Base-by-base conservation (phyloP, 2,797 vertebrate genomes). In the Anas capensis region DNA sequence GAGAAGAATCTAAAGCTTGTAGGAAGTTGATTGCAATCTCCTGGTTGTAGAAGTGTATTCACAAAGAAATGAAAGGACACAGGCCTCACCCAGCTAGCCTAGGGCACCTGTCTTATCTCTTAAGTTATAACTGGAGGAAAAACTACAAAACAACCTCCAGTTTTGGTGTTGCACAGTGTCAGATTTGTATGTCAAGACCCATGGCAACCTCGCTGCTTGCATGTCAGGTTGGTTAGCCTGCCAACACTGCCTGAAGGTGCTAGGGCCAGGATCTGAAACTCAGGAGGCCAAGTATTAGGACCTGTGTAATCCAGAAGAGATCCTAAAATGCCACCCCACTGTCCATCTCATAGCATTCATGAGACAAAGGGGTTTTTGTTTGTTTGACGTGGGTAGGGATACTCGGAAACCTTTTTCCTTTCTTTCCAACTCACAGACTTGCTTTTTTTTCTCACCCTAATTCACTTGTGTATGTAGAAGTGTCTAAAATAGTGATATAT, bases 101-200 rank as follows among this genome's bases (percentile, higher is more conserved):
- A 19, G 19, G 24, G 31, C 40, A 76, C 12, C 14, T 40, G 12
- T 29, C 34, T 49, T 24, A 49, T 42, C 14, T 48, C 33, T 44
- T 23, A 14, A n/a, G 17, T 15, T 46, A 29, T 36, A 53, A 42
- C 60, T 53, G 34, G 36, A 53, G 14, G n/a, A 11, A 75, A 42
- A 68, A 44, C 31, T 51, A 7, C 18, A 29, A 24, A 71, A n/a
- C 26, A 56, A 10, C 8, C 38, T 34, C 24, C 8, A 13, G 38
- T 72, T 71, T 27, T 54, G 68, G 48, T 27, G 24, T 65, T 49
- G 29, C 10, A 17, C 49, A 6, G 26, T 36, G n/a, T 54, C 11
- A 5, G 38, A 44, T 46, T 36, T 1, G 1, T 36, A 44, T 34
- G 49, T 1, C 3, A 46, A 54, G 54, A 31, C 31, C 9, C 4